phyloP scores from a whole-genome alignment of 2,113 vertebrate genomes.

The Hemiscyllium ocellatum region DNA sequence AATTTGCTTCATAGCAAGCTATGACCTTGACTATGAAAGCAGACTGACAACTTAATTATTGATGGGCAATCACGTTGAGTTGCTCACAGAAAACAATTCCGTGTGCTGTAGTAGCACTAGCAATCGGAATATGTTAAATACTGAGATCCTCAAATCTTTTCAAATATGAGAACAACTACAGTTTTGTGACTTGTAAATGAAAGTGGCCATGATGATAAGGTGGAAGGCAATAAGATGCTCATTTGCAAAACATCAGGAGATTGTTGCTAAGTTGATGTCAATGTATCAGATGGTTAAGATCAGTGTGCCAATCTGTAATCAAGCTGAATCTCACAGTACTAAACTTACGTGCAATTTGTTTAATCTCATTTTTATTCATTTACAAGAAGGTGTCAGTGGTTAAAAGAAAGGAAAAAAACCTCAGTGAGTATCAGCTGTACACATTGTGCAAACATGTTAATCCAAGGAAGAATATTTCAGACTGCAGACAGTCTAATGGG shows the following conservation, averaged over 20 bases:
- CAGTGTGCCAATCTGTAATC: background rate
- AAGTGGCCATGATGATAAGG: background rate
- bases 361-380: slow-evolving; percentile 2
- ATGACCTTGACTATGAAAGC: background rate
- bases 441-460: background rate
- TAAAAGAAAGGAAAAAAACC: background rate
- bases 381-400: background rate
- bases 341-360: background rate
- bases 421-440: background rate
- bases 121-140: background rate
- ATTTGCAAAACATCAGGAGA: background rate
- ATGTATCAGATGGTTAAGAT: background rate
- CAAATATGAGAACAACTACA: background rate
- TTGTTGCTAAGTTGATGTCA: background rate
- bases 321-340: background rate
- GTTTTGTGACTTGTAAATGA: background rate
- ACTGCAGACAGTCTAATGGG: background rate
- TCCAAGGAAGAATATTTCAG: background rate
- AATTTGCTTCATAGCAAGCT: background rate
- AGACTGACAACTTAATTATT: background rate
- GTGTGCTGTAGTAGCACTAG: background rate
- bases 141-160: background rate
- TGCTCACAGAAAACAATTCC: background rate
- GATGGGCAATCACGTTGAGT: background rate
- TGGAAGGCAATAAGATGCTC: background rate